Evolutionary conservation across 2,888 invertebrate genomes (phyloP).

Genomic region (Andrena chrysosceles): DNA sequence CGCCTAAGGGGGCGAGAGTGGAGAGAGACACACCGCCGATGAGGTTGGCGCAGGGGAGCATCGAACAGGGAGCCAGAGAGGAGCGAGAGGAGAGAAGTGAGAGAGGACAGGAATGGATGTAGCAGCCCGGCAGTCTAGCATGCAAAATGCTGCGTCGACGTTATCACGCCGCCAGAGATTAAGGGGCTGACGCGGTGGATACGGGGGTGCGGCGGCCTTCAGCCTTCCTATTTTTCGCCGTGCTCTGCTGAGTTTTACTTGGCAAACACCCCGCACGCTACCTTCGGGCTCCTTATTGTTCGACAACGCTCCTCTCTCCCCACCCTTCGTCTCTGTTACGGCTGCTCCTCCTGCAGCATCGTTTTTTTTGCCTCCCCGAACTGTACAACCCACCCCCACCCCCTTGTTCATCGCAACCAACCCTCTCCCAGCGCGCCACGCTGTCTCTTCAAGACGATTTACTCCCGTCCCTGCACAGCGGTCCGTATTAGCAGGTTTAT

Average conservation of each 20-base stretch:
- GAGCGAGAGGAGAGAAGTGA: slow-evolving; percentile 13
- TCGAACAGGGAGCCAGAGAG: neutral
- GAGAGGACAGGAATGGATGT: slow-evolving; percentile 70
- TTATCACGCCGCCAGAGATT: slow-evolving; percentile 81
- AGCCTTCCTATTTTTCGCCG: slow-evolving; percentile 80
- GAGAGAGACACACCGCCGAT: slow-evolving; percentile 22
- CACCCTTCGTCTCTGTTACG: slow-evolving; percentile 53
- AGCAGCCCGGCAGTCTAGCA: slow-evolving; percentile 77
- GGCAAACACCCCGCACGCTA: slow-evolving; percentile 76
- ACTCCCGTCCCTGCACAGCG: slow-evolving; percentile 73
- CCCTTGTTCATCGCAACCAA: slow-evolving; percentile 4
- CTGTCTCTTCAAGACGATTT: slow-evolving; percentile 79
- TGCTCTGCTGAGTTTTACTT: slow-evolving; percentile 82
- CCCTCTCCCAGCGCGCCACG: slow-evolving; percentile 43
- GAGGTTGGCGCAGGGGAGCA: slow-evolving; percentile 28
- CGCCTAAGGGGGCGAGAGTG: slow-evolving; percentile 24
- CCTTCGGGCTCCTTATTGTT: slow-evolving; percentile 75
- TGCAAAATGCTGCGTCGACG: slow-evolving; percentile 84
- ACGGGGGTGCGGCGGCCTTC: slow-evolving; percentile 70
- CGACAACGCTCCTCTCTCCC: slow-evolving; percentile 59
- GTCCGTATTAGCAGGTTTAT: slow-evolving; percentile 77
- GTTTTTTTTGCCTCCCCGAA: slow-evolving; percentile 44
- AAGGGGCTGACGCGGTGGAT: slow-evolving; percentile 82
- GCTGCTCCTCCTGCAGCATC: slow-evolving; percentile 38
- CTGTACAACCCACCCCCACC: neutral